phyloP scores from a whole-genome alignment of 1,140 invertebrate genomes.

The Capitella teleta region DNA sequence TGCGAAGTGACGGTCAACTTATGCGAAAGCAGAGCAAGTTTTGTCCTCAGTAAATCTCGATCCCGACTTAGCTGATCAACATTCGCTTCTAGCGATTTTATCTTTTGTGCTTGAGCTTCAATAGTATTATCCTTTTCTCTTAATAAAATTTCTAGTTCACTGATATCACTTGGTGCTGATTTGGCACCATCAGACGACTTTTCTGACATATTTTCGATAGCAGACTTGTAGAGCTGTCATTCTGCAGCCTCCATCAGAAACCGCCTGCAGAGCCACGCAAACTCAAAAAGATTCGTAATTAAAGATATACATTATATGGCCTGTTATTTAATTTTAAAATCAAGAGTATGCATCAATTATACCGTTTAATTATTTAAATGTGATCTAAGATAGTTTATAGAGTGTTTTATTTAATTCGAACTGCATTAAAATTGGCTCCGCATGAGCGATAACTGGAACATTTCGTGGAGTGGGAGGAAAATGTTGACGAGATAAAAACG shows the following conservation, averaged over 20 bases:
- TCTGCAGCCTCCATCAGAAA: neutral
- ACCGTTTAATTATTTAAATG: too few species aligned
- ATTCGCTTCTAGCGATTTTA: conserved; percentile 9
- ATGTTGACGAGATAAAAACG: too few species aligned
- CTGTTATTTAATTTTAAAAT: neutral
- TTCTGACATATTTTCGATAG: neutral
- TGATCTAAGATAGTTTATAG: too few species aligned
- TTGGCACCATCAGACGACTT: neutral
- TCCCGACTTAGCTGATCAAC: conserved; percentile 4
- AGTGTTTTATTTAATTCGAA: too few species aligned
- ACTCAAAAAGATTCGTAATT: neutral
- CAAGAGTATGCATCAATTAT: too few species aligned
- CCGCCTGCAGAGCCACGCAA: too few species aligned
- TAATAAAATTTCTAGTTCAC: neutral
- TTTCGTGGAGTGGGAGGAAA: too few species aligned
- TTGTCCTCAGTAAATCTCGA: conserved; percentile 10
- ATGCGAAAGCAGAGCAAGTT: conserved; percentile 10
- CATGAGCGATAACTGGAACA: too few species aligned
- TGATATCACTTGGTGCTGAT: neutral
- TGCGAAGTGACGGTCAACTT: too few species aligned
- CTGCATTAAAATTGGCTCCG: too few species aligned
- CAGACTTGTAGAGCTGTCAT: neutral
- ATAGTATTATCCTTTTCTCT: conserved; percentile 14
- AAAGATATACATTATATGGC: neutral
- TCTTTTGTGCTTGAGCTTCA: conserved; percentile 10